These are phyloP conservation scores for Cydia pomonella DNA, from an alignment of 1,140 invertebrate species.

Conservation along the genomic window DNA sequence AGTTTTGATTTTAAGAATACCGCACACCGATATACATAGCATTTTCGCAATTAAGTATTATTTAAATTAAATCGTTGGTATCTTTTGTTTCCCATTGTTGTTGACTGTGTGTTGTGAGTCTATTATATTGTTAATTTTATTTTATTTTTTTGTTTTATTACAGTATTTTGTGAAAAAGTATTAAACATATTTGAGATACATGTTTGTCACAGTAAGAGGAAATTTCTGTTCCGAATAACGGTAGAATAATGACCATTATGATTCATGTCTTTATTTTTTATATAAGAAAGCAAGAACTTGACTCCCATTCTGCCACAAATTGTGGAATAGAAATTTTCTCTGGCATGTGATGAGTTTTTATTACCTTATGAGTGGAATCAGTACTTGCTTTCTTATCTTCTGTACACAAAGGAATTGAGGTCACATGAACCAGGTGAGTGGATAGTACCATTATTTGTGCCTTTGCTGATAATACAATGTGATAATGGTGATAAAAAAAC, in stretches of 20 bases:
- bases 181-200: conserved; percentile 49
- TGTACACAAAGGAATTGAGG: conserved; percentile 63
- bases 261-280: conserved; percentile 44
- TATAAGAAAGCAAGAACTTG: conserved; percentile 75
- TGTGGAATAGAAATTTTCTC: conserved; percentile 81
- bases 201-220: conserved; percentile 66
- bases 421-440: conserved; percentile 65
- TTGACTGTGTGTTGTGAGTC: conserved; percentile 46
- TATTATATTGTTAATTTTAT: conserved; percentile 36
- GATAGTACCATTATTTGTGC: conserved; percentile 47
- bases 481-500: conserved; percentile 31
- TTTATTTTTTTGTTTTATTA: conserved; percentile 46
- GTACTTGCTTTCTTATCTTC: conserved; percentile 79
- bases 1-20: conserved; percentile 4
- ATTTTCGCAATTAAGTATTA: conserved; percentile 24
- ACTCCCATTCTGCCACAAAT: conserved; percentile 47
- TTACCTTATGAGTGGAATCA: conserved; percentile 52
- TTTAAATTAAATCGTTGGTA: background rate
- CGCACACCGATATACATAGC: conserved; percentile 20
- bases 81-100: conserved; percentile 54
- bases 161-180: conserved; percentile 37
- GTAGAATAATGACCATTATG: conserved; percentile 64
- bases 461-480: conserved; percentile 13
- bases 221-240: conserved; percentile 76
- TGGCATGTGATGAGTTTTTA: conserved; percentile 69